Evolutionary conservation across 2,797 vertebrate genomes (phyloP).

Genomic region (Sarcoramphus papa): DNA sequence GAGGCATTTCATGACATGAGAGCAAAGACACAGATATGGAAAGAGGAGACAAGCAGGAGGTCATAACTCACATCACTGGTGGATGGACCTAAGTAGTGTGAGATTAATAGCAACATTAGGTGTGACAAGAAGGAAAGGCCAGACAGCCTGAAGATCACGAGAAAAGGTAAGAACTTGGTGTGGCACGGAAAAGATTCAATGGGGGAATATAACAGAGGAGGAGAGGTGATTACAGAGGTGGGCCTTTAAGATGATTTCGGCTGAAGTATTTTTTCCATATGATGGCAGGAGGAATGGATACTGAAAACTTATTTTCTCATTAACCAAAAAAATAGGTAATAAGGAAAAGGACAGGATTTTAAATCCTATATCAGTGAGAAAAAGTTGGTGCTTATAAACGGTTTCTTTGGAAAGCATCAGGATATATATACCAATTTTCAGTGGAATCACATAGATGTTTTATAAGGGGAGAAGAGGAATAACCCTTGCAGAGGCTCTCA

Average conservation of each 20-base stretch:
- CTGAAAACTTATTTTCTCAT: neutral
- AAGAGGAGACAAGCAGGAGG: neutral
- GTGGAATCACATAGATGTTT: neutral
- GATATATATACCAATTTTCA: neutral
- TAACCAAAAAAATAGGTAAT: neutral
- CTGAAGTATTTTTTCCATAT: neutral
- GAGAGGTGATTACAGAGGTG: neutral
- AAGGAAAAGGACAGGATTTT: neutral
- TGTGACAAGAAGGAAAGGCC: neutral
- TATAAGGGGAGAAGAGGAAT: neutral
- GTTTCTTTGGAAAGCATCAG: neutral
- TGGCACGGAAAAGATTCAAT: neutral
- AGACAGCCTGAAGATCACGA: neutral
- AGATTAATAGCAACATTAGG: neutral
- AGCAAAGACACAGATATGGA: neutral
- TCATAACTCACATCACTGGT: neutral
- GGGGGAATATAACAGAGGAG: neutral
- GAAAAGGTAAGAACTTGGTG: neutral
- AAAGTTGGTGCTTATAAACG: neutral
- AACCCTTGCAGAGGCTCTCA: slow-evolving; percentile 7
- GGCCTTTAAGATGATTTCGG: neutral
- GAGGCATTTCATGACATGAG: neutral
- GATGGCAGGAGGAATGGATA: neutral
- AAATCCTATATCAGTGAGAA: neutral
- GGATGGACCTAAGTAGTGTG: neutral